These are phyloP conservation scores for Drosophila mauritiana DNA, from an alignment of 1,140 invertebrate genomes.

Conservation along the genomic window DNA sequence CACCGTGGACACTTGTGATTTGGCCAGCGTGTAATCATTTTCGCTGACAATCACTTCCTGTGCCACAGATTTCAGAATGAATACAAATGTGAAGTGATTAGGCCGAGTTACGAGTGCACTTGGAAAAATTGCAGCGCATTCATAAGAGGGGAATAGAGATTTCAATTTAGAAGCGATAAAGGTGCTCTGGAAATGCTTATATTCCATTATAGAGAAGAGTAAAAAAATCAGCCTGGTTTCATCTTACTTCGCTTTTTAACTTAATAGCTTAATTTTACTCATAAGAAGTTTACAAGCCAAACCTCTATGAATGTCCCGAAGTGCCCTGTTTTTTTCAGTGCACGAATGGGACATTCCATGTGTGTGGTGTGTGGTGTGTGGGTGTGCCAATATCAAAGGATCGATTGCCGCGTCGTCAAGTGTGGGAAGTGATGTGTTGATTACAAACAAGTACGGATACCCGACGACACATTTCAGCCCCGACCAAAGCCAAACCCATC, in stretches of 20 bases:
- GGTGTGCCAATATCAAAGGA: slow-evolving; percentile 63
- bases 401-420: slow-evolving; percentile 38
- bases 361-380: slow-evolving; percentile 28
- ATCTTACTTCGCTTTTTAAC: too few species aligned
- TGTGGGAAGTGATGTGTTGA: slow-evolving; percentile 64
- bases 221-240: too few species aligned
- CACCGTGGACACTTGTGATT: slow-evolving; percentile 46
- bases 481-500: not conserved
- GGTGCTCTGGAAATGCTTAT: too few species aligned
- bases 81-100: slow-evolving; percentile 55
- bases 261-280: too few species aligned
- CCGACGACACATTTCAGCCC: slow-evolving; percentile 39
- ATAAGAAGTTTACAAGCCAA: too few species aligned
- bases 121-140: not conserved
- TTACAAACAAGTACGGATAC: slow-evolving; percentile 51
- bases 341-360: not conserved
- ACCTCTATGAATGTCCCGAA: too few species aligned
- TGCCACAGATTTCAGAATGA: slow-evolving; percentile 46
- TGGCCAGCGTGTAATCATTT: slow-evolving; percentile 59
- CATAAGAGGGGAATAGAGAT: too few species aligned
- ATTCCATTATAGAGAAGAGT: too few species aligned
- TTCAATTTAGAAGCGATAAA: too few species aligned
- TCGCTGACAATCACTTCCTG: slow-evolving; percentile 62
- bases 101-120: slow-evolving; percentile 39
- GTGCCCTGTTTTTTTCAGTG: slow-evolving; percentile 10